phyloP scores from a whole-genome alignment of 2,113 vertebrate species.

The Hymenochirus boettgeri region DNA sequence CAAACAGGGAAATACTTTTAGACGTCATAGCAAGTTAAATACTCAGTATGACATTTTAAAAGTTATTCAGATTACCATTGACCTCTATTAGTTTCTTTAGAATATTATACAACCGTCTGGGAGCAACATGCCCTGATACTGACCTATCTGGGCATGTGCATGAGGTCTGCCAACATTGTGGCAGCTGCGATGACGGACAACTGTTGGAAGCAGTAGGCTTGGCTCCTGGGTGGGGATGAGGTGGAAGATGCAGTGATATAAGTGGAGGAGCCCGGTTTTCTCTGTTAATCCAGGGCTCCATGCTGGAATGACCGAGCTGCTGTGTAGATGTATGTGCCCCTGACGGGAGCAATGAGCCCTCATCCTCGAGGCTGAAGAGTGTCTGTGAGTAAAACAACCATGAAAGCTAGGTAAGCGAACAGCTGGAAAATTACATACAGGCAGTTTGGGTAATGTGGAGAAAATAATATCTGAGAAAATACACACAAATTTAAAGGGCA shows the following conservation, averaged over 20 bases:
- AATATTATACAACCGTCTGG: background rate
- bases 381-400: conserved; percentile 82
- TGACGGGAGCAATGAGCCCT: conserved; percentile 86
- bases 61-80: no score
- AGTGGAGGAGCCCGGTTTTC: conserved; percentile 95
- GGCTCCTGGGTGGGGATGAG: conserved; percentile 91
- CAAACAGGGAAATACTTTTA: no score
- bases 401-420: conserved; percentile 54
- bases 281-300: conserved; percentile 90
- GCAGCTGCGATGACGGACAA: conserved; percentile 67
- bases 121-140: conserved; percentile 59
- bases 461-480: no score
- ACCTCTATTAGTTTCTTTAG: background rate
- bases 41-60: no score
- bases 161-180: conserved; percentile 77
- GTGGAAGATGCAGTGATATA: conserved; percentile 96
- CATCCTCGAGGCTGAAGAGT: conserved; percentile 97
- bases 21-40: no score
- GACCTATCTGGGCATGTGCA: conserved; percentile 88
- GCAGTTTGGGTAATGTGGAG: no score
- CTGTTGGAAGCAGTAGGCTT: conserved; percentile 69
- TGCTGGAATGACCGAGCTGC: conserved; percentile 72
- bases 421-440: no score
- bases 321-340: conserved; percentile 82
- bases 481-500: no score